These are phyloP conservation scores for Lophochroa leadbeateri DNA, from an alignment of 2,113 vertebrate genomes.

Conservation along the genomic window DNA sequence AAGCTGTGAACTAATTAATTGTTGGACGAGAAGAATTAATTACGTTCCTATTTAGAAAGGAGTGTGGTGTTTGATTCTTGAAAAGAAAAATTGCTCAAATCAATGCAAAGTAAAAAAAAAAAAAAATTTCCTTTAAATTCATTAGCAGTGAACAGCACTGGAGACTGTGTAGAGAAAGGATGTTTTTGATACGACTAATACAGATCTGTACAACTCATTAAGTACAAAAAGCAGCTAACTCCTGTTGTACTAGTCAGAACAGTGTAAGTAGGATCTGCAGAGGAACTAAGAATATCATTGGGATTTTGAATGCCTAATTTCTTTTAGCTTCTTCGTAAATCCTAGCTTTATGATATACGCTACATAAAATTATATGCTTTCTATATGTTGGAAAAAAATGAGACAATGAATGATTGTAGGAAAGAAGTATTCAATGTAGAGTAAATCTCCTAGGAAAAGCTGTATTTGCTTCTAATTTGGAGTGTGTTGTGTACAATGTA, in stretches of 20 bases:
- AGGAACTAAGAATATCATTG: not conserved
- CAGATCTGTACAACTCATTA: not conserved
- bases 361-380: not conserved
- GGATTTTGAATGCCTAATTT: not conserved
- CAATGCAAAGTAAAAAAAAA: conserved; percentile 45
- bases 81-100: conserved; percentile 63
- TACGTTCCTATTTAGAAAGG: conserved; percentile 42
- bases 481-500: not conserved
- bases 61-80: conserved; percentile 54
- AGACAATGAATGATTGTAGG: not conserved
- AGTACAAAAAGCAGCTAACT: not conserved
- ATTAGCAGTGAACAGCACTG: conserved; percentile 1
- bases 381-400: not conserved
- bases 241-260: not conserved
- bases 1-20: conserved; percentile 64
- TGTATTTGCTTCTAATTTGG: not conserved
- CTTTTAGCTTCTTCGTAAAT: not conserved
- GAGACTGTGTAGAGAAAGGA: not conserved
- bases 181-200: not conserved
- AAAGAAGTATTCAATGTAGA: not conserved
- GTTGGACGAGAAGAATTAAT: conserved; percentile 65
- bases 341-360: not conserved
- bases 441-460: not conserved
- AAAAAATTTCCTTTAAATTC: conserved; percentile 56
- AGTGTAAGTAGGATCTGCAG: not conserved